Percentiles rank a stretch among this genome's conserved stretches.
Evolutionary conservation across 2,113 vertebrate genomes (phyloP).

Genomic region (Eubucco bourcierii): DNA sequence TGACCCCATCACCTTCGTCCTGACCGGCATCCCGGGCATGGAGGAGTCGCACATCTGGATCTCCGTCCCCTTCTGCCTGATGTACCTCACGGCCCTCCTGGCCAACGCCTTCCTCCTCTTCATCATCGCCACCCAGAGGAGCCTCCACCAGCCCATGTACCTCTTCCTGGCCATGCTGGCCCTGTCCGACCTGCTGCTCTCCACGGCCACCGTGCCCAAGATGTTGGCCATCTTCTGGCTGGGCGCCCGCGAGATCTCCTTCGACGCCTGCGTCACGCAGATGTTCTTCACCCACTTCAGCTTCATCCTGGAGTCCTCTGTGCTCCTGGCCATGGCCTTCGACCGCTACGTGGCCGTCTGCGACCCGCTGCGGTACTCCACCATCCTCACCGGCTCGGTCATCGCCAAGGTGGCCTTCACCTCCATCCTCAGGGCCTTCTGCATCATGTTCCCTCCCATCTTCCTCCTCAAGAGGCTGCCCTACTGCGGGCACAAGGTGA

Average conservation of each 20-base stretch:
- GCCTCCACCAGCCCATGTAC: slow-evolving; percentile 70
- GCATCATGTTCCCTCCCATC: slow-evolving; percentile 63
- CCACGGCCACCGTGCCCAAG: slow-evolving; percentile 66
- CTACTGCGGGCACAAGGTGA: slow-evolving; percentile 55
- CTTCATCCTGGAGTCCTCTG: slow-evolving; percentile 63
- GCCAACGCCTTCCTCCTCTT: slow-evolving; percentile 41
- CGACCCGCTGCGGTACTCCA: slow-evolving; percentile 46
- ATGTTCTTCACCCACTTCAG: slow-evolving; percentile 77
- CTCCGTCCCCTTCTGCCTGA: slow-evolving; percentile 67
- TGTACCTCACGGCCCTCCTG: slow-evolving; percentile 36
- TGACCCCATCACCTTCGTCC: slow-evolving; percentile 60
- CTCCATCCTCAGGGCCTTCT: not conserved
- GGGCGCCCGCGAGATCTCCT: slow-evolving; percentile 49
- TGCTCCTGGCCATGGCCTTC: slow-evolving; percentile 69
- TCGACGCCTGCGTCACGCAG: slow-evolving; percentile 67
- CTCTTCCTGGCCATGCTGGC: slow-evolving; percentile 70
- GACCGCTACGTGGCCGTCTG: slow-evolving; percentile 70
- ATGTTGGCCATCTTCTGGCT: slow-evolving; percentile 74
- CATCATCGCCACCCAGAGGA: not conserved
- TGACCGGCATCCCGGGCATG: slow-evolving; percentile 67
- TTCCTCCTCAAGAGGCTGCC: slow-evolving; percentile 66
- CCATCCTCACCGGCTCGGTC: slow-evolving; percentile 22
- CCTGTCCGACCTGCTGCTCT: slow-evolving; percentile 50
- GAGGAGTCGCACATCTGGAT: slow-evolving; percentile 71
- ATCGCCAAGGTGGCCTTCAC: slow-evolving; percentile 1